These are phyloP conservation scores for Neoascia interrupta DNA, from an alignment of 2,888 invertebrate species.

Conservation along the genomic window DNA sequence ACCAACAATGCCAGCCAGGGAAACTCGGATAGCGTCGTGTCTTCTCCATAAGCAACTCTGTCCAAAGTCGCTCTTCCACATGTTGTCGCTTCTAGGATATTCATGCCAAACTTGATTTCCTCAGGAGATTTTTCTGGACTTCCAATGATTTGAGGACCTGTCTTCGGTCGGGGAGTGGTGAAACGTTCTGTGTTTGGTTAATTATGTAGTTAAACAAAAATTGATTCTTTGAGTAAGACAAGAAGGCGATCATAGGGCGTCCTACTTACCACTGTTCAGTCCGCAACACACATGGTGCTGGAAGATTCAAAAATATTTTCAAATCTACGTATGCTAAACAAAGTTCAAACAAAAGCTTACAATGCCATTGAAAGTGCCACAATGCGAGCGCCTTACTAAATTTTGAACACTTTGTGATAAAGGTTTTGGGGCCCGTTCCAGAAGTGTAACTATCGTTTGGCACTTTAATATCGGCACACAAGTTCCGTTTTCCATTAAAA, in stretches of 20 bases:
- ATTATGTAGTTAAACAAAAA: no score
- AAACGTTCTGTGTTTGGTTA: no score
- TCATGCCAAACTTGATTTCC: conserved; percentile 38
- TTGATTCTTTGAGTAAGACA: no score
- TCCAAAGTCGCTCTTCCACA: conserved; percentile 82
- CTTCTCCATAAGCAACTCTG: conserved; percentile 83
- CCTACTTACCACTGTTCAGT: no score
- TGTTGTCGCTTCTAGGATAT: conserved; percentile 22
- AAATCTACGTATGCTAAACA: no score
- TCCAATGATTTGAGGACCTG: no score
- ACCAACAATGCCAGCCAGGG: conserved; percentile 88
- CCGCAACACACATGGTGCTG: conserved; percentile 59
- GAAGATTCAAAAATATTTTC: background rate
- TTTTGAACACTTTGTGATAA: conserved; percentile 16
- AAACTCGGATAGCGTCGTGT: conserved; percentile 83
- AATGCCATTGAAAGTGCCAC: conserved; percentile 34
- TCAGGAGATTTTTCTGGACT: no score
- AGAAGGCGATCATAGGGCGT: no score
- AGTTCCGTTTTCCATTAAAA: no score
- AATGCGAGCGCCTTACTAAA: conserved; percentile 44
- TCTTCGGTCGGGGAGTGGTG: no score
- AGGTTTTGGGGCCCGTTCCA: conserved; percentile 23
- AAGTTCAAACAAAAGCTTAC: conserved; percentile 18
- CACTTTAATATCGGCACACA: conserved; percentile 59
- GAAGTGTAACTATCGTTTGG: conserved; percentile 29